Percentiles rank a stretch among this genome's conserved stretches.
Evolutionary conservation across 2,888 invertebrate species (phyloP).

Genomic region (Hirtodrosophila histrioides): DNA sequence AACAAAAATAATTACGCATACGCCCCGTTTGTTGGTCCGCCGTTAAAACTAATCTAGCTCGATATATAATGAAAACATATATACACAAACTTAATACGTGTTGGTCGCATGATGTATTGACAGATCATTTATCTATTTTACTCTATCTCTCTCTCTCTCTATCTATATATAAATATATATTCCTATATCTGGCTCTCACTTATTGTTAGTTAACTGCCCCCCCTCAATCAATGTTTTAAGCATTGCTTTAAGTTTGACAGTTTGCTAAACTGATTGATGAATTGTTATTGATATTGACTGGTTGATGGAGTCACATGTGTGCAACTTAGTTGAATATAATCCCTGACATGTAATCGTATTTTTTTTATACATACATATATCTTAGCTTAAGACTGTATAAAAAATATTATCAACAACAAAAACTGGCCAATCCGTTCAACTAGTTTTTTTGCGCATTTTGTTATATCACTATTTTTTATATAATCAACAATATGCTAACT

Average conservation of each 20-base stretch:
- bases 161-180: slow-evolving; percentile 18
- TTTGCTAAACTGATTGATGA: slow-evolving; percentile 46
- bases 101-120: slow-evolving; percentile 61
- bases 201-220: slow-evolving; percentile 39
- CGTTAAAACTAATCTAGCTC: slow-evolving; percentile 30
- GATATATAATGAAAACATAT: slow-evolving; percentile 15
- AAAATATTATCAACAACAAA: slow-evolving; percentile 15
- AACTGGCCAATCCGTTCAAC: slow-evolving; percentile 34
- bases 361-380: slow-evolving; percentile 30
- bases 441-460: slow-evolving; percentile 55
- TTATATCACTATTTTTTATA: slow-evolving; percentile 46
- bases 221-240: slow-evolving; percentile 23
- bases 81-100: slow-evolving; percentile 38
- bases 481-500: slow-evolving; percentile 52
- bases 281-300: slow-evolving; percentile 52
- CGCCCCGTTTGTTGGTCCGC: slow-evolving; percentile 34
- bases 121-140: slow-evolving; percentile 54
- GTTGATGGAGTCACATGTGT: slow-evolving; percentile 53
- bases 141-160: slow-evolving; percentile 29
- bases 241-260: slow-evolving; percentile 50
- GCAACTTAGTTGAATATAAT: slow-evolving; percentile 46
- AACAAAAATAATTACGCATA: slow-evolving; percentile 44
- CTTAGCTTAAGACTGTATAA: slow-evolving; percentile 45
- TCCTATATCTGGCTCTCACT: slow-evolving; percentile 34
- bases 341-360: slow-evolving; percentile 50